Conservation (phyloP, 2,888 invertebrate genomes). For the Pristionchus mayeri region DNA sequence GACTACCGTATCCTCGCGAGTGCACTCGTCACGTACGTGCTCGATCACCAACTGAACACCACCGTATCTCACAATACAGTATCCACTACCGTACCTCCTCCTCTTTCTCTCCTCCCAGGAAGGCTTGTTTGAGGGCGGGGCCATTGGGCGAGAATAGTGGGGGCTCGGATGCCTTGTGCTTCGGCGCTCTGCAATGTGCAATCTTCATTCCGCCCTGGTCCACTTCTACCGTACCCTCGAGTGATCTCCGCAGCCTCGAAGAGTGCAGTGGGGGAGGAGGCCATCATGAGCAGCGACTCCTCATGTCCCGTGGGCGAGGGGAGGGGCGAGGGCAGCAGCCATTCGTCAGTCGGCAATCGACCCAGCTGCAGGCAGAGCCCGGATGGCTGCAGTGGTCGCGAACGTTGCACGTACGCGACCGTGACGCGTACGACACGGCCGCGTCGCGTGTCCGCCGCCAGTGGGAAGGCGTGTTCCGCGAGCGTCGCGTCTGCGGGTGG, state of each 20-base stretch:
- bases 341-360: conserved; percentile 42
- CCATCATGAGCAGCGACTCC: neutral
- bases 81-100: conserved; percentile 21
- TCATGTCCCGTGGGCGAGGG: conserved; percentile 30
- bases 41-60: conserved; percentile 35
- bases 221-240: neutral
- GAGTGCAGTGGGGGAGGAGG: neutral
- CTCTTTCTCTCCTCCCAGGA: neutral
- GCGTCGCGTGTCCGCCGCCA: conserved; percentile 21
- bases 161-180: conserved; percentile 28
- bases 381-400: neutral
- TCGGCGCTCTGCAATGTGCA: conserved; percentile 8
- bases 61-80: neutral
- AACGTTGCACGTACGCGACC: conserved; percentile 41
- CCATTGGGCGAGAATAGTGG: conserved; percentile 23
- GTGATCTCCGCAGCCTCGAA: conserved; percentile 12
- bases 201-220: neutral
- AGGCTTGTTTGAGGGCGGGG: neutral
- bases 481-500: conserved; percentile 7
- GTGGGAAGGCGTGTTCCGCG: conserved; percentile 34
- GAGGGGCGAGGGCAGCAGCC: conserved; percentile 45
- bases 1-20: conserved; percentile 1
- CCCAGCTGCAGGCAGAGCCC: conserved; percentile 43
- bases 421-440: conserved; percentile 29
- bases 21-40: neutral